Evolutionary conservation across 2,888 invertebrate genomes (phyloP).

Genomic region (Drosophila melanosoma): DNA sequence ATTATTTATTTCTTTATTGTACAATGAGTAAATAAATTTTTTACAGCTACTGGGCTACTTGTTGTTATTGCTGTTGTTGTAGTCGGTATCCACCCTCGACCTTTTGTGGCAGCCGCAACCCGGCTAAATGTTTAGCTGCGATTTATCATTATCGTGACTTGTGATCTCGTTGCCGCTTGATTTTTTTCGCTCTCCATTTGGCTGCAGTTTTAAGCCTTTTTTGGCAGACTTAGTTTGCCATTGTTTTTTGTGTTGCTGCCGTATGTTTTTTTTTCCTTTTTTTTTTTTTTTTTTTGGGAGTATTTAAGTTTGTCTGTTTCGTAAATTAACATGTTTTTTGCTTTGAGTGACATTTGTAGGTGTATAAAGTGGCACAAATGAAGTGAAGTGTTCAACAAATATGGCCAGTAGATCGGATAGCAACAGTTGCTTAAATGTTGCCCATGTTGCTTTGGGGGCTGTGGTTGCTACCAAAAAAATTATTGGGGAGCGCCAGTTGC

Average conservation of each 20-base stretch:
- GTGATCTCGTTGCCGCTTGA: conserved; percentile 75
- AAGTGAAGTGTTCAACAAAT: conserved; percentile 79
- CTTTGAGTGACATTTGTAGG: conserved; percentile 79
- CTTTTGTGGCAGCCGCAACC: conserved; percentile 75
- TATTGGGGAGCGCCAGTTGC: conserved; percentile 47
- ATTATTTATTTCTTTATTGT: conserved; percentile 79
- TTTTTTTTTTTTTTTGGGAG: conserved; percentile 38
- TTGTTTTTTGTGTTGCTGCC: conserved; percentile 38
- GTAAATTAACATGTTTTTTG: conserved; percentile 79
- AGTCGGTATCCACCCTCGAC: conserved; percentile 75
- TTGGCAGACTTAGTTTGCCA: conserved; percentile 48
- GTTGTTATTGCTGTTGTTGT: conserved; percentile 39
- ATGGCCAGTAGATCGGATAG: conserved; percentile 62
- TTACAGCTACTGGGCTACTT: conserved; percentile 68
- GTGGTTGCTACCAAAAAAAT: conserved; percentile 26
- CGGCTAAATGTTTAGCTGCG: conserved; percentile 78
- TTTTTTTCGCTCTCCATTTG: conserved; percentile 54
- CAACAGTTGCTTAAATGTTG: conserved; percentile 49
- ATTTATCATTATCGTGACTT: conserved; percentile 81
- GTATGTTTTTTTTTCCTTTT: conserved; percentile 4
- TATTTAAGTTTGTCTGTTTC: conserved; percentile 56
- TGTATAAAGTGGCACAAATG: conserved; percentile 80
- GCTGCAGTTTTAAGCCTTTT: conserved; percentile 62
- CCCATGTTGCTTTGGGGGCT: conserved; percentile 22
- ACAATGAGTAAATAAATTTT: conserved; percentile 79